Percentiles rank a stretch among this genome's conserved stretches.
These are phyloP conservation scores for Orthosia cruda DNA, from an alignment of 2,888 invertebrate genomes.

Conservation along the genomic window DNA sequence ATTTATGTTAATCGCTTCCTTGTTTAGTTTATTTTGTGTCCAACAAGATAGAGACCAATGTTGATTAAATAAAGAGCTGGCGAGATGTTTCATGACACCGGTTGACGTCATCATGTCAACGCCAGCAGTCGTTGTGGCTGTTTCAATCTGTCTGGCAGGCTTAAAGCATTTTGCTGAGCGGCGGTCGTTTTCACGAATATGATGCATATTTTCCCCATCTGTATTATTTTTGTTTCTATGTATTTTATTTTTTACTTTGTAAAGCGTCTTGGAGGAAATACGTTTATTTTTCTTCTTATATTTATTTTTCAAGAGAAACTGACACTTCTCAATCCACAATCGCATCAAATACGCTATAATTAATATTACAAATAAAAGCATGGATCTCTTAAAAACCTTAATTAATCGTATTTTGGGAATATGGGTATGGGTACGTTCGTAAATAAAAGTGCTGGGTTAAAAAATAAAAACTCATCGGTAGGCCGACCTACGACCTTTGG, in stretches of 20 bases:
- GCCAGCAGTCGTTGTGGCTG: neutral
- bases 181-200: too few relatives aligned
- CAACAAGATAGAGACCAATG: neutral
- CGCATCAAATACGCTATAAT: neutral
- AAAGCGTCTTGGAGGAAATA: too few relatives aligned
- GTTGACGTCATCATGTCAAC: neutral
- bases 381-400: neutral
- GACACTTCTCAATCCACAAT: neutral
- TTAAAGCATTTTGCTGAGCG: too few relatives aligned
- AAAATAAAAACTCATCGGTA: slow-evolving; percentile 49
- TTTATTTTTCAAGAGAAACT: too few relatives aligned
- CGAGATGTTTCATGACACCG: neutral
- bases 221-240: too few relatives aligned
- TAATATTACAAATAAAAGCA: neutral
- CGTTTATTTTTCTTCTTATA: too few relatives aligned
- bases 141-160: too few relatives aligned
- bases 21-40: slow-evolving; percentile 11
- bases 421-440: neutral
- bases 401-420: neutral
- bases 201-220: too few relatives aligned
- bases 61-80: neutral
- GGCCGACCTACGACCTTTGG: slow-evolving; percentile 35
- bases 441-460: slow-evolving; percentile 40
- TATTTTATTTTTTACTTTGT: too few relatives aligned
- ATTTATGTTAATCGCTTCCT: slow-evolving; percentile 31